A percentile compares a stretch with the other conserved stretches of the same genome.
These are phyloP conservation scores for Sinocyclocheilus grahami DNA, from an alignment of 2,113 vertebrate species.

Conservation along the genomic window DNA sequence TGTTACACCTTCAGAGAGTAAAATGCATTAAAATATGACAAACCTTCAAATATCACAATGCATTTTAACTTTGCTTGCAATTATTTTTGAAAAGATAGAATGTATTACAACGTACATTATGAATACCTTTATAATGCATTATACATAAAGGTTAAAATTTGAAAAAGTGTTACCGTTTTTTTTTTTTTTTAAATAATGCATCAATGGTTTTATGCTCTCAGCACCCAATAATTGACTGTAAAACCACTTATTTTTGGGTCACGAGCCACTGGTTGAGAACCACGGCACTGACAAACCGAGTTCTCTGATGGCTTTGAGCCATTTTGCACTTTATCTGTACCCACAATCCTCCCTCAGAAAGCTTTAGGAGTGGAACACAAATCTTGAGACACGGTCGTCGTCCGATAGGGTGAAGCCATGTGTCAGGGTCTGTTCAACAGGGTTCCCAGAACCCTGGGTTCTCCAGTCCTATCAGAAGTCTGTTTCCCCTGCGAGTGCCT, in stretches of 20 bases:
- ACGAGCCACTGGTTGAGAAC: not conserved
- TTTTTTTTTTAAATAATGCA: no score
- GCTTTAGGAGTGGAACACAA: slow-evolving; percentile 34
- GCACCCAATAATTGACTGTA: not conserved
- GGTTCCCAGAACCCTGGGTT: slow-evolving; percentile 3
- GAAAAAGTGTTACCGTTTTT: no score
- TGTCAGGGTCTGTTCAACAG: slow-evolving; percentile 30
- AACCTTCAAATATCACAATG: not conserved
- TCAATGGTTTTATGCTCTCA: not conserved
- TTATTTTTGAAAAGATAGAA: not conserved
- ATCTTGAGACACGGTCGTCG: not conserved
- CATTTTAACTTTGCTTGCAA: not conserved
- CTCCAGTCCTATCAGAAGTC: slow-evolving; percentile 34
- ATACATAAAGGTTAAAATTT: no score
- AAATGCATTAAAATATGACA: not conserved
- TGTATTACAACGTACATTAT: no score
- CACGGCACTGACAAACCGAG: slow-evolving; percentile 25
- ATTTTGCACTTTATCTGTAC: slow-evolving; percentile 77
- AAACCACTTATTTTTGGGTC: not conserved
- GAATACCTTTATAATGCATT: not conserved
- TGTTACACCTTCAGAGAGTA: no score
- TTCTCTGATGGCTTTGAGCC: slow-evolving; percentile 48
- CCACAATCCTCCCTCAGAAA: slow-evolving; percentile 58
- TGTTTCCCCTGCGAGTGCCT: slow-evolving; percentile 42
- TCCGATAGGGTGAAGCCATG: not conserved